Evolutionary conservation across 1,140 invertebrate genomes (phyloP).

Genomic region (Pemphigus obesinymphae): DNA sequence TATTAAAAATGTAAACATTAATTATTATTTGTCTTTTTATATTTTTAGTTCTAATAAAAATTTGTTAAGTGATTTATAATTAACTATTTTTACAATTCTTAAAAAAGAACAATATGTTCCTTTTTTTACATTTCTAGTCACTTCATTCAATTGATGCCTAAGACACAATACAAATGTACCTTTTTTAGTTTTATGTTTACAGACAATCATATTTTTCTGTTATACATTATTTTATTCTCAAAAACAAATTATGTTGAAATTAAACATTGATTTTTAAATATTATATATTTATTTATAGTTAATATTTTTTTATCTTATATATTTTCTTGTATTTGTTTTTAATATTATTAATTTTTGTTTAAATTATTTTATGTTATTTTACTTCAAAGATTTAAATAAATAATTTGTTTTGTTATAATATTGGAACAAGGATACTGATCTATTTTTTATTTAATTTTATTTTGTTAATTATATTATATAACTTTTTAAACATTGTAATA

Average conservation of each 20-base stretch:
- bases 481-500: not conserved
- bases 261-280: not conserved
- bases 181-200: conserved; percentile 26
- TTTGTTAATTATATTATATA: not conserved
- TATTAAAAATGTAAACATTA: not conserved
- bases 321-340: not conserved
- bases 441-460: not conserved
- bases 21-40: not conserved
- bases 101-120: conserved; percentile 7
- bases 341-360: not conserved
- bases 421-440: not conserved
- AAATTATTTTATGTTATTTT: conserved; percentile 14
- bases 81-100: not conserved
- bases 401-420: not conserved
- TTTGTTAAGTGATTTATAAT: conserved; percentile 12
- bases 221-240: not conserved
- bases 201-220: conserved; percentile 12
- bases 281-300: conserved; percentile 13
- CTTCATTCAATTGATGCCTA: conserved; percentile 25
- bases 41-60: not conserved
- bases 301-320: not conserved
- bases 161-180: conserved; percentile 3
- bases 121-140: conserved; percentile 25
- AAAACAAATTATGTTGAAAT: not conserved
- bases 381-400: not conserved